Base-by-base conservation (phyloP, 2,888 invertebrate genomes). In the Cerastis rubricosa region DNA sequence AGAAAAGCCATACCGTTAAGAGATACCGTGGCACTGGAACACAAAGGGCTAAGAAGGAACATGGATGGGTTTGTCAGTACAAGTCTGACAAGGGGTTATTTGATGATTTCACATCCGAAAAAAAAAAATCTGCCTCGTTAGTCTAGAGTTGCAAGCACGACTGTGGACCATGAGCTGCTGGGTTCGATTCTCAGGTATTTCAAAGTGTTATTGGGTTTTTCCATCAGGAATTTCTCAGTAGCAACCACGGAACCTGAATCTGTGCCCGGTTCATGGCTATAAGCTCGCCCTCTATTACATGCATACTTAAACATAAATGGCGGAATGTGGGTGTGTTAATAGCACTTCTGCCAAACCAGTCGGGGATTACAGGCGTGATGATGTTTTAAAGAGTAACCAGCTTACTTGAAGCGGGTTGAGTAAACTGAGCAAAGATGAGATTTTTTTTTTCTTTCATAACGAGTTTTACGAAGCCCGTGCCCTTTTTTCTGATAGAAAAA, bases 301-400 rank as follows among this genome's bases (percentile, higher is more conserved):
- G 1, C 5, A n/a, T 1, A 29, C 12, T 7, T 1, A n/a, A 40
- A 43, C 11, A 1, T 3, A 7, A 43, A 14, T 63, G 1, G 17
- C 0, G n/a, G n/a, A 22, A 43, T 40, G 43, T 64, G 29, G 8
- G 29, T 29, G 19, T 8, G 3, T 2, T 3, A 43, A 5, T 14
- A 22, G 2, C n/a, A n/a, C n/a, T 14, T 43, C n/a, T 64, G n/a
- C 14, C 4, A 35, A n/a, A 17, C 43, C n/a, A n/a, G n/a, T 17
- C 17, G 8, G 2, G 8, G 8, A 8, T 64, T 43, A 64, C n/a
- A 43, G n/a, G 64, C 22, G 35, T 64, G 43, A 43, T 25, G n/a
- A 40, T 64, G 35, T 43, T 4, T 43, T 43, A 80, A 83, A 74
- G 69, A 63, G 51, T 59, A 69, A 73, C 49, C 17, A 71, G 71